Percentiles rank a stretch among this genome's conserved stretches.
These are phyloP conservation scores for Pao palembangensis DNA, from an alignment of 2,113 vertebrate species.

Conservation along the genomic window DNA sequence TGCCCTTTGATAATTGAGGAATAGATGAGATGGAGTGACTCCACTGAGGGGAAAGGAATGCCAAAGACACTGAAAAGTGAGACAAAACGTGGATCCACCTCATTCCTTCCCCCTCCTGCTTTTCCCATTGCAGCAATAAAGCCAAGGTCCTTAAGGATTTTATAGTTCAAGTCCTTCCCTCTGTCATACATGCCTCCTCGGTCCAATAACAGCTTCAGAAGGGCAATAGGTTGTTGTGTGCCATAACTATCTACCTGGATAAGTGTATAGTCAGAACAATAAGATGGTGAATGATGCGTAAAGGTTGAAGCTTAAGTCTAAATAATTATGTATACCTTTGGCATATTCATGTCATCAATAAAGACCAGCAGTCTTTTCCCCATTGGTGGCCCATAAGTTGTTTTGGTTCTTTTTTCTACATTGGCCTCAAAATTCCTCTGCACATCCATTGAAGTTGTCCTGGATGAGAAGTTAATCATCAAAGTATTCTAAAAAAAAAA, in stretches of 20 bases:
- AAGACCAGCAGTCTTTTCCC: constrained; percentile 91
- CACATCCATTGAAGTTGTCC: constrained; percentile 92
- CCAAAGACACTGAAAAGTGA: constrained; percentile 93
- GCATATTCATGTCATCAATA: constrained; percentile 98
- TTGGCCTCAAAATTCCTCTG: constrained; percentile 92
- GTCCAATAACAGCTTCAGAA: constrained; percentile 90
- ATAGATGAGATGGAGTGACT: constrained; percentile 87
- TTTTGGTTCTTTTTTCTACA: constrained; percentile 92
- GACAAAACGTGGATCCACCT: constrained; percentile 88
- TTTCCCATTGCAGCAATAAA: constrained; percentile 96
- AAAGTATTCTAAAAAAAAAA: constrained; percentile 77
- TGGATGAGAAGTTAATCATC: constrained; percentile 89
- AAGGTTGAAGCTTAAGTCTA: too few species aligned
- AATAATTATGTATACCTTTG: constrained; percentile 73
- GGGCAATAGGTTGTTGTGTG: constrained; percentile 93
- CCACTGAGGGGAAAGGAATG: constrained; percentile 83
- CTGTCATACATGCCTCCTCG: constrained; percentile 89
- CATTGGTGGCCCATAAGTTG: constrained; percentile 86
- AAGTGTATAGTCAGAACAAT: background rate
- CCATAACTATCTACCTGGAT: constrained; percentile 90
- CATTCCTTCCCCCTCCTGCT: constrained; percentile 92
- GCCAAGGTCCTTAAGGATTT: constrained; percentile 86
- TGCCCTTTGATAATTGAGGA: constrained; percentile 90
- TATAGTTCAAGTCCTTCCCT: constrained; percentile 89
- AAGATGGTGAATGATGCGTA: background rate